Evolutionary conservation across 2,888 invertebrate species (phyloP).

Genomic region (Galerucella pusilla): DNA sequence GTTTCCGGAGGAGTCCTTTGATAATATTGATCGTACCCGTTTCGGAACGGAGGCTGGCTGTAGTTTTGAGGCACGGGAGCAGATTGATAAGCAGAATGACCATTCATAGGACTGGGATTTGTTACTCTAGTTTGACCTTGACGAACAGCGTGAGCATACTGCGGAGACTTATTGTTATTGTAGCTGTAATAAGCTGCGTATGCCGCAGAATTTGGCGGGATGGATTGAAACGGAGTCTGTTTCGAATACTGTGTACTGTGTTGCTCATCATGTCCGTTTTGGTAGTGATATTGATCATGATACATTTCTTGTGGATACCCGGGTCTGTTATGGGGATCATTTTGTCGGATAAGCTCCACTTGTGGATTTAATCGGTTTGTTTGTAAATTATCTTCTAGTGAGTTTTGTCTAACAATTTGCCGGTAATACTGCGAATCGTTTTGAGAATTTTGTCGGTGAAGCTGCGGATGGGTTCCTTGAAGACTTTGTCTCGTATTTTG

Average conservation of each 20-base stretch:
- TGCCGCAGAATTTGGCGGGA: conserved; percentile 51
- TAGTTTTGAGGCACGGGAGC: conserved; percentile 59
- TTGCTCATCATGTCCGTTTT: conserved; percentile 35
- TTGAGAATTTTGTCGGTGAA: conserved; percentile 32
- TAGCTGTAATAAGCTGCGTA: conserved; percentile 47
- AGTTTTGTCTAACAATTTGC: conserved; percentile 36
- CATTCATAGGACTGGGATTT: conserved; percentile 50
- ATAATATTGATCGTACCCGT: conserved; percentile 39
- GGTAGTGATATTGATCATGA: conserved; percentile 34
- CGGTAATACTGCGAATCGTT: conserved; percentile 10
- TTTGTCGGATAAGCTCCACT: conserved; percentile 45
- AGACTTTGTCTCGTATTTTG: conserved; percentile 2
- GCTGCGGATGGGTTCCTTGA: conserved; percentile 21
- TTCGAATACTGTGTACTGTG: conserved; percentile 40
- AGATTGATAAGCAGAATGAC: conserved; percentile 55
- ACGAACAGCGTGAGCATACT: conserved; percentile 24
- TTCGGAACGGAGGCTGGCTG: conserved; percentile 49
- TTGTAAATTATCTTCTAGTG: conserved; percentile 25
- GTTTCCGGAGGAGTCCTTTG: conserved; percentile 53
- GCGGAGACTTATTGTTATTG: conserved; percentile 37
- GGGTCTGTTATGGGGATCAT: conserved; percentile 29
- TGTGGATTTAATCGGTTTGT: conserved; percentile 2
- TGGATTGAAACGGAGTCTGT: conserved; percentile 58
- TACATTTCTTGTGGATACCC: conserved; percentile 33
- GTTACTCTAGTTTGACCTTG: conserved; percentile 49